Conservation (phyloP, 2,888 invertebrate species). For the Cheiracanthium punctorium region DNA sequence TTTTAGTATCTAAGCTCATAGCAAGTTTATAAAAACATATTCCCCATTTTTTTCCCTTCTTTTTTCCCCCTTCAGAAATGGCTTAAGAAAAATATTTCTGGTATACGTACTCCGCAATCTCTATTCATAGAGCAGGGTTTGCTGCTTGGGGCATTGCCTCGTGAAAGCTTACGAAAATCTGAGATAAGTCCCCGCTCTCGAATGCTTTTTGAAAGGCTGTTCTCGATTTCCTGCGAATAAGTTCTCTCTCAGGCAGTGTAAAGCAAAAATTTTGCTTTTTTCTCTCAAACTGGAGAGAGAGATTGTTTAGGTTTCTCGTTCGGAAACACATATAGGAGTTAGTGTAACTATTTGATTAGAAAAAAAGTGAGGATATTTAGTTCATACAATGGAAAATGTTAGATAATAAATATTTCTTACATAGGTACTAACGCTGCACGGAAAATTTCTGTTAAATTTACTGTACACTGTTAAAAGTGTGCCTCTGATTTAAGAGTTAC, state of each 20-base stretch:
- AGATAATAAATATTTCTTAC: no score
- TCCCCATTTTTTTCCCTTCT: neutral
- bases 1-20: neutral
- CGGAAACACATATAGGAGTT: no score
- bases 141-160: neutral
- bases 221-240: conserved; percentile 1
- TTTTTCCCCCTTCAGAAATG: neutral
- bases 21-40: neutral
- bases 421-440: no score
- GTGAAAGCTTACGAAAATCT: neutral
- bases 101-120: neutral
- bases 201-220: conserved; percentile 1
- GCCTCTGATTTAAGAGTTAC: no score
- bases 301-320: no score
- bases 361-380: no score
- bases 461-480: no score
- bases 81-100: conserved; percentile 5
- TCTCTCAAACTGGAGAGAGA: neutral
- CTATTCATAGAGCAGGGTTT: conserved; percentile 9
- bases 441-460: no score
- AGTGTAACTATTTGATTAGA: no score
- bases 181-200: neutral
- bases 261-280: neutral
- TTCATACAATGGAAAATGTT: no score
- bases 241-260: neutral